These are phyloP conservation scores for Coptotermes formosanus DNA, from an alignment of 1,140 invertebrate genomes.

Conservation along the genomic window DNA sequence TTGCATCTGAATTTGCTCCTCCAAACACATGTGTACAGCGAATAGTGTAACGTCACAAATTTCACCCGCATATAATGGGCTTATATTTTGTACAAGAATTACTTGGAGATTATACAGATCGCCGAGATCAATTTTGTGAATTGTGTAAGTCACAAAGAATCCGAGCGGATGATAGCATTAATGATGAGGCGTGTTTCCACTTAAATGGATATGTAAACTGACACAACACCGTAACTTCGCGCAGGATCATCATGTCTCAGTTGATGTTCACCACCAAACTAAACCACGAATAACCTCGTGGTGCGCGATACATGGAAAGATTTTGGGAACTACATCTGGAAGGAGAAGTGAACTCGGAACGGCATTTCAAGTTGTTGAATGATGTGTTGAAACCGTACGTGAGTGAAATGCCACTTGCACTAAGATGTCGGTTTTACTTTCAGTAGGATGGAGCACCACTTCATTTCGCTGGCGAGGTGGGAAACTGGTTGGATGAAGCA, in stretches of 20 bases:
- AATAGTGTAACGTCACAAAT: not conserved
- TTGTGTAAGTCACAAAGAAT: not conserved
- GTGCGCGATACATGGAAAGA: not conserved
- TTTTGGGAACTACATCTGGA: not conserved
- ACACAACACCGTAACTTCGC: slow-evolving; percentile 6
- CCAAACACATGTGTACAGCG: not conserved
- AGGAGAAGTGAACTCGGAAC: not conserved
- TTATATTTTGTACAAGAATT: not conserved
- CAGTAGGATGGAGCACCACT: not conserved
- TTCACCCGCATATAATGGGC: not conserved
- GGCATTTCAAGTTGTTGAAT: not conserved
- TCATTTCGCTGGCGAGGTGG: not conserved
- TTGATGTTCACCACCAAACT: not conserved
- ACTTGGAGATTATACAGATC: not conserved
- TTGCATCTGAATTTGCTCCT: not conserved
- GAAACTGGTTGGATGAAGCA: not conserved
- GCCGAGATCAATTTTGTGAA: not conserved
- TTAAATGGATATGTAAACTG: not conserved
- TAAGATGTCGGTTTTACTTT: not conserved
- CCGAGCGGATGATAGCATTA: not conserved
- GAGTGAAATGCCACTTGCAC: not conserved
- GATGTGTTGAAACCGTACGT: slow-evolving; percentile 1
- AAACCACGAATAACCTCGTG: not conserved
- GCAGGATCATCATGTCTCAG: not conserved
- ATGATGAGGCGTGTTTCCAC: not conserved